Evolutionary conservation across 1,140 invertebrate genomes (phyloP).

Genomic region (Augochlora pura): DNA sequence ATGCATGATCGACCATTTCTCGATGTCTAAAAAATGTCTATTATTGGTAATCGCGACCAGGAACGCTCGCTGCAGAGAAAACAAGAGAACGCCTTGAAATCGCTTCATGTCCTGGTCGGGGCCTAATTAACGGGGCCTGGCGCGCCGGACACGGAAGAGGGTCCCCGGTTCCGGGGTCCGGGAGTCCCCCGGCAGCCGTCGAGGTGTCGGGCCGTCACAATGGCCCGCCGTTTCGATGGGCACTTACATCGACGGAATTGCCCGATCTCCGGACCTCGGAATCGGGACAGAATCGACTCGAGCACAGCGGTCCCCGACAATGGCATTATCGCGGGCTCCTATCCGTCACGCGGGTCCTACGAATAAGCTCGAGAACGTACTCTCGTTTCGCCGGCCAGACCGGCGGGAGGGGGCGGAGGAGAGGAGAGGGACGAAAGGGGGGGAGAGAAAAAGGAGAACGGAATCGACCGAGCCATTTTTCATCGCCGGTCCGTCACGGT

Average conservation of each 20-base stretch:
- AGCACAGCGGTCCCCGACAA: not conserved
- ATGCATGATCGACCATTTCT: too few relatives aligned
- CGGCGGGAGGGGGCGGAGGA: too few relatives aligned
- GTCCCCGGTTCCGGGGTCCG: not conserved
- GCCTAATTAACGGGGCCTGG: not conserved
- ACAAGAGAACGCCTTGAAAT: not conserved
- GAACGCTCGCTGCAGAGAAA: too few relatives aligned
- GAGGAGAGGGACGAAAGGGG: too few relatives aligned
- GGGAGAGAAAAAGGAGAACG: not conserved
- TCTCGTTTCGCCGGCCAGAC: too few relatives aligned
- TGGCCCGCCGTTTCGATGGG: not conserved
- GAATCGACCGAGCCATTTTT: not conserved
- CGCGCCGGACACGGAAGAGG: not conserved
- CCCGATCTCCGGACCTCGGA: not conserved
- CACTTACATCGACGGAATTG: not conserved
- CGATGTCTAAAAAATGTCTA: too few relatives aligned
- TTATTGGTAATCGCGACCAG: too few relatives aligned
- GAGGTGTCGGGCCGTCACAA: constrained; percentile 1
- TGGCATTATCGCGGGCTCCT: constrained; percentile 21
- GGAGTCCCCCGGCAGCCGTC: not conserved
- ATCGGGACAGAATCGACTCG: not conserved
- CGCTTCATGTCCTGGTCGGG: not conserved
- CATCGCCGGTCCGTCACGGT: not conserved
- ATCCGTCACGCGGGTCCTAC: not conserved
- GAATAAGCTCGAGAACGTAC: not conserved